Conservation (phyloP, 2,888 invertebrate genomes). For the Psylliodes chrysocephalus region DNA sequence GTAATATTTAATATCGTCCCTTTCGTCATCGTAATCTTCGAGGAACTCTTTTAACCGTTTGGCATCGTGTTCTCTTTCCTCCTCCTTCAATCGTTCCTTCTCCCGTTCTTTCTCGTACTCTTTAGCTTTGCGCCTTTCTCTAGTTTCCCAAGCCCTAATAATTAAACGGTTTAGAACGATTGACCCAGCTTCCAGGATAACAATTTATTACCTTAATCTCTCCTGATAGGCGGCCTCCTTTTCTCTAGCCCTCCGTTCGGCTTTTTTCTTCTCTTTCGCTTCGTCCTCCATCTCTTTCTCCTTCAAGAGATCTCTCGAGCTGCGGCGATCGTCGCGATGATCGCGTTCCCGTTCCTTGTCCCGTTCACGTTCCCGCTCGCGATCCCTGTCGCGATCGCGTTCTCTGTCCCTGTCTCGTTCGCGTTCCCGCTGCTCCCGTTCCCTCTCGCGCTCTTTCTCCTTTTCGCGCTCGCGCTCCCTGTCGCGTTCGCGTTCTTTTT, state of each 20-base stretch:
- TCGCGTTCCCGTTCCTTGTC: slow-evolving; percentile 67
- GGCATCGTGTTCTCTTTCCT: slow-evolving; percentile 91
- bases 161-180: too few species aligned
- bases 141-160: slow-evolving; percentile 81
- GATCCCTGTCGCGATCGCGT: slow-evolving; percentile 63
- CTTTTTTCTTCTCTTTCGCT: slow-evolving; percentile 86
- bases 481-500: slow-evolving; percentile 64
- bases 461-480: slow-evolving; percentile 64
- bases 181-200: too few species aligned
- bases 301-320: slow-evolving; percentile 72
- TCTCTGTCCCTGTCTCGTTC: slow-evolving; percentile 65
- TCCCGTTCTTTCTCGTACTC: slow-evolving; percentile 91
- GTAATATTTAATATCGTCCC: slow-evolving; percentile 97
- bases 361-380: slow-evolving; percentile 71
- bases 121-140: slow-evolving; percentile 89
- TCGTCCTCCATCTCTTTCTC: slow-evolving; percentile 93
- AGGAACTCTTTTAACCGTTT: slow-evolving; percentile 95
- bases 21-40: slow-evolving; percentile 98
- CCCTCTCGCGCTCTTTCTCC: slow-evolving; percentile 63
- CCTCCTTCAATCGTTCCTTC: slow-evolving; percentile 84
- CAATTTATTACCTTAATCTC: slow-evolving; percentile 67
- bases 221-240: slow-evolving; percentile 98
- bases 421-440: slow-evolving; percentile 65
- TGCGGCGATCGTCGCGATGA: slow-evolving; percentile 67
- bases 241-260: slow-evolving; percentile 90